Evolutionary conservation across 1,140 invertebrate genomes (phyloP), one percentile per base, ranked within the genome.

Genomic region (Caenorhabditis remanei): DNA sequence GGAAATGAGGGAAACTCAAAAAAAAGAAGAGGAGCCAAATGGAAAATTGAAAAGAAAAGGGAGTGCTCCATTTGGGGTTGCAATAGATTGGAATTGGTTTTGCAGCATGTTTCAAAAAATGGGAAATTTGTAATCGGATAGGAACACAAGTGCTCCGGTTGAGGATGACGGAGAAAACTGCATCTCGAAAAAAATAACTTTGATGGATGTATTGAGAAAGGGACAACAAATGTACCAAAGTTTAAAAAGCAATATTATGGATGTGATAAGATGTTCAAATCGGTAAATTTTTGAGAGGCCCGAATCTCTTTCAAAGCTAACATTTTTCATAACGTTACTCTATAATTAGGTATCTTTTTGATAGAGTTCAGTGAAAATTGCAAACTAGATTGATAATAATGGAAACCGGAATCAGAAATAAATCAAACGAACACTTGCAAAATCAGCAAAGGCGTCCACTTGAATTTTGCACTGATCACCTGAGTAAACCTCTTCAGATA

Each of bases 1-100:
- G 65, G 65, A 71, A 71, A 71, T 71, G 65, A 63, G 61, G 40
- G 61, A 63, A 63, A n/a, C 56, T 58, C 9, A 63, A 40, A 13
- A 21, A n/a, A 46, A 67, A 21, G 40, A 67, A 71, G 40, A 46
- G 14, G 41, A 41, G 1, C 4, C 24, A 65, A 58, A 63, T 63
- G 61, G 61, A 32, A 63, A 63, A 63, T 21, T 63, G 61, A 63
- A 24, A 63, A 63, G 24, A 63, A 13, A 8, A 32, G 13, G 32
- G 32, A 32, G 14, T 71, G 40, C 65, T 43, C 40, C 14, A 43
- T 71, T 71, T 71, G 65, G 40, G 4, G 50, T 16, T 43, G 40
- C 16, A 71, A 46, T 32, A 71, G 21, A 71, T 71, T 71, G 65
- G 21, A 71, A 71, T 63, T 32, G 32, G 32, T 32, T 40, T 13